Conservation (phyloP, 2,113 vertebrate species). For the Notothenia rossii region DNA sequence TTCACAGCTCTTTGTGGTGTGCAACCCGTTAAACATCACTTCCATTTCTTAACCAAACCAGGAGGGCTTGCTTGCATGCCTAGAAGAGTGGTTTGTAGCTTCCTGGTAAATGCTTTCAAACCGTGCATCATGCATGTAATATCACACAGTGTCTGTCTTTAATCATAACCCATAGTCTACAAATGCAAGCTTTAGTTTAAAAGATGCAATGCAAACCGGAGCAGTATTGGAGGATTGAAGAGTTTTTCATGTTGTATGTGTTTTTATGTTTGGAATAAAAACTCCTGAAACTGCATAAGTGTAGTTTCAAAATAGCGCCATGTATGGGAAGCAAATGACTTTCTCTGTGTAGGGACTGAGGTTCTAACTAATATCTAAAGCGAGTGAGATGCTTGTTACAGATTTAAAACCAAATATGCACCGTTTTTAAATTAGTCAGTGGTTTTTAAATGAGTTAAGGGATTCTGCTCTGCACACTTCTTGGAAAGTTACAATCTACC, state of each 20-base stretch:
- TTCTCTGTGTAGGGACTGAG: neutral
- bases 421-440: neutral
- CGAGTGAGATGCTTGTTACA: neutral
- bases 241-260: neutral
- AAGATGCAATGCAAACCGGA: neutral
- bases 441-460: constrained; percentile 9
- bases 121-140: neutral
- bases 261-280: neutral
- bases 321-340: neutral
- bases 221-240: constrained; percentile 19
- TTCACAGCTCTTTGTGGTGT: neutral
- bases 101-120: constrained; percentile 35
- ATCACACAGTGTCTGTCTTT: constrained; percentile 10
- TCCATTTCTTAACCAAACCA: neutral
- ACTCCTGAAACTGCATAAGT: neutral
- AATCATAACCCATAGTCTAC: constrained; percentile 36
- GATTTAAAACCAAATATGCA: neutral
- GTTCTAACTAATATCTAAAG: constrained; percentile 9
- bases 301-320: neutral
- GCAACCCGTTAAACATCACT: neutral
- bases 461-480: neutral
- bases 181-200: constrained; percentile 5
- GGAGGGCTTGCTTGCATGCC: constrained; percentile 38
- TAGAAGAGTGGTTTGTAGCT: constrained; percentile 8
- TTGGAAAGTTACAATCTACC: neutral